Evolutionary conservation across 2,113 vertebrate genomes (phyloP), one percentile per base, ranked within the genome.

Genomic region (Gobius niger): DNA sequence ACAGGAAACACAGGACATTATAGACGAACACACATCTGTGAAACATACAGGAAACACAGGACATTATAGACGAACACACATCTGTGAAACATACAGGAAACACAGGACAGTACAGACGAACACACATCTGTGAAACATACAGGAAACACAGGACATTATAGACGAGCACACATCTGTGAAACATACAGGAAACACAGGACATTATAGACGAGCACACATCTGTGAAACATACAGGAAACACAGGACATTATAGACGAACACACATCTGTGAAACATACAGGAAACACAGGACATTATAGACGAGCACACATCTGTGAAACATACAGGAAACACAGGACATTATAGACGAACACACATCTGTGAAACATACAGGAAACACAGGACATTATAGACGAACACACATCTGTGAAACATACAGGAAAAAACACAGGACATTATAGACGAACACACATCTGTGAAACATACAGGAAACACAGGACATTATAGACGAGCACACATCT

Each of bases 371-470:
- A 4, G 24, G 24, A 12, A 11, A 63, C 34, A 60, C 34, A 44
- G 57, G 40, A 8, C 41, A 60, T 3, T 34, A 34, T 34, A n/a
- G n/a, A n/a, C 24, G 24, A 2, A 24, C 24, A 24, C 24, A 24
- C 24, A 24, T 24, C 24, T 24, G 1, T 99, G 89, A 65, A 90
- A 85, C 24, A 82, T 13, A 60, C 24, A 4, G 24, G n/a, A n/a
- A n/a, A n/a, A 12, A 11, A 63, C 34, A 60, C 34, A 44, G 57
- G 40, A 8, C 41, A 60, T 3, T 34, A 34, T 34, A n/a, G n/a
- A n/a, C 24, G 24, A 2, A 24, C 24, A 24, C 24, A 24, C 24
- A 24, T 24, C 24, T 24, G 1, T 99, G 89, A 65, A 90, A 85
- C 24, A 82, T 13, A 60, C 24, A 4, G 24, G 24, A 12, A 11